phyloP scores from a whole-genome alignment of 2,888 invertebrate genomes.

The Dolichopus griseipennis region DNA sequence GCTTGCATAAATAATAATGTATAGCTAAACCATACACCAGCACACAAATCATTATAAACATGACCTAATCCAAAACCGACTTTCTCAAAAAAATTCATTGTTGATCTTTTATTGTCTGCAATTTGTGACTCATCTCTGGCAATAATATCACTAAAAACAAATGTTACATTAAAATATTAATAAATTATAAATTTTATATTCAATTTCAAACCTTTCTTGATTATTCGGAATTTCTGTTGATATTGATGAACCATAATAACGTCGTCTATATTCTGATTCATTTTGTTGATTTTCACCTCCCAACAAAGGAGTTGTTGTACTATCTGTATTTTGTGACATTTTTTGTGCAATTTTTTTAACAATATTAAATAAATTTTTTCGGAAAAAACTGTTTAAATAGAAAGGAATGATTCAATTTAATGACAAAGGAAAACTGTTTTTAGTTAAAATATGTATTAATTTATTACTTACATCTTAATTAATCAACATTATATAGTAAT shows the following conservation, averaged over 20 bases:
- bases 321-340: not conserved
- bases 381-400: not conserved
- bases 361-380: not conserved
- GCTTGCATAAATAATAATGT: conserved; percentile 74
- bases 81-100: conserved; percentile 38
- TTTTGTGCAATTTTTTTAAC: not conserved
- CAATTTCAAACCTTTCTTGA: not conserved
- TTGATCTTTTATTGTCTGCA: conserved; percentile 14
- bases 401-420: not conserved
- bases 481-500: too few relatives aligned
- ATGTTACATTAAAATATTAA: not conserved
- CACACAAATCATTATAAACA: conserved; percentile 88
- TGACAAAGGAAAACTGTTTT: too few relatives aligned
- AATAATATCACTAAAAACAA: not conserved
- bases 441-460: too few relatives aligned
- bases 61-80: conserved; percentile 65
- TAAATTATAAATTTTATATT: not conserved
- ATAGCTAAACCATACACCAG: conserved; percentile 94
- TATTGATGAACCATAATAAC: conserved; percentile 6
- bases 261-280: not conserved
- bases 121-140: not conserved
- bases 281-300: not conserved
- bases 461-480: too few relatives aligned
- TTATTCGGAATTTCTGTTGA: not conserved
- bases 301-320: not conserved